phyloP scores from a whole-genome alignment of 2,888 invertebrate species.

The Amiota minor region DNA sequence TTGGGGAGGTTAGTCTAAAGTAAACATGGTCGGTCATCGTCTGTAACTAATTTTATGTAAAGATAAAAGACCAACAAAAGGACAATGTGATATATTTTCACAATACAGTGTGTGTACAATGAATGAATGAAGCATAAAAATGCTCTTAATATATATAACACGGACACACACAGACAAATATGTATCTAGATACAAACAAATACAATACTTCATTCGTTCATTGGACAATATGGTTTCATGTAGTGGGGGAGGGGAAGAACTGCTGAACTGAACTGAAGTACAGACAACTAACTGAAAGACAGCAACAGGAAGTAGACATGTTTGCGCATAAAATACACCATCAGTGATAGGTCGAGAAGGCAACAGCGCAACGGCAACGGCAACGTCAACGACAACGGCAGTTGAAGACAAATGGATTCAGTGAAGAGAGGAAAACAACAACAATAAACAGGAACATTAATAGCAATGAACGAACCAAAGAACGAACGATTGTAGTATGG shows the following conservation, averaged over 20 bases:
- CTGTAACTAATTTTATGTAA: conserved; percentile 25
- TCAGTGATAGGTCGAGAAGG: conserved; percentile 6
- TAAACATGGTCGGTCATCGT: not conserved
- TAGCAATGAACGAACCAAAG: conserved; percentile 1
- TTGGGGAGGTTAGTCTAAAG: no score
- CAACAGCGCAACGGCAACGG: not conserved
- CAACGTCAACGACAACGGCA: not conserved
- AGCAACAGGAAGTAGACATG: conserved; percentile 45
- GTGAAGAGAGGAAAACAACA: not conserved
- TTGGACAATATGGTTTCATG: conserved; percentile 7
- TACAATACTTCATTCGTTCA: not conserved
- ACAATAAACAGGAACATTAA: not conserved
- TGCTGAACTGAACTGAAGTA: not conserved
- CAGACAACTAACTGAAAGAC: conserved; percentile 38
- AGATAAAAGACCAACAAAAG: conserved; percentile 12
- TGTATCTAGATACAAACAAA: not conserved
- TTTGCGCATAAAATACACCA: conserved; percentile 27
- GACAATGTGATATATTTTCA: conserved; percentile 9
- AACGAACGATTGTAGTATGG: not conserved
- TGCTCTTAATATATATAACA: conserved; percentile 9
- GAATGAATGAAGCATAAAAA: conserved; percentile 19
- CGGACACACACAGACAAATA: not conserved
- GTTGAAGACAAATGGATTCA: not conserved
- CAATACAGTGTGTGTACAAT: not conserved
- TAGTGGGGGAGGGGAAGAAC: not conserved